Base-by-base conservation (phyloP, 2,888 invertebrate species). In the Andrena chrysosceles region DNA sequence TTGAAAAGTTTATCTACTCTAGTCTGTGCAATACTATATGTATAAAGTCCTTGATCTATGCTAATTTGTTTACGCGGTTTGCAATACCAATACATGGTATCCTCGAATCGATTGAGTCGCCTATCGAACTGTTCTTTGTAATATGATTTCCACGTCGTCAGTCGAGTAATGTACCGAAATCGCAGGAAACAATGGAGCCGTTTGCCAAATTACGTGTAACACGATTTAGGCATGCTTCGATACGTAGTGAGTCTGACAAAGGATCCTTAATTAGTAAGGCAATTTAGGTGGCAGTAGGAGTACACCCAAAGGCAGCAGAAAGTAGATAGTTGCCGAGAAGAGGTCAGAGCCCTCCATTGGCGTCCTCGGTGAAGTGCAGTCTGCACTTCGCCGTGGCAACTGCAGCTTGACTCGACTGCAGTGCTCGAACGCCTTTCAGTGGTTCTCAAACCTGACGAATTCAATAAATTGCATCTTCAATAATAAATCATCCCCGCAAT, bases 341-440 rank as follows among this genome's bases (percentile, higher is more conserved):
- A 89, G 91, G 92, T 92, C 92, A 92, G 91, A 91, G 92, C 88
- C 91, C 92, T 85, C 87, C 88, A 89, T 87, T 87, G 85, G 89
- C 85, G 90, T 91, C 90, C 89, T 90, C 90, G 90, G 83, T 83
- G 86, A 81, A 83, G 86, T 85, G 86, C 83, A 85, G 83, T 60
- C 87, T 85, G 86, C 85, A 84, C 85, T 86, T 82, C 82, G 84
- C 87, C 86, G 89, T 89, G 85, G 90, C 88, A 88, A 91, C 91
- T 90, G 90, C 91, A 87, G 87, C 85, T 77, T 84, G 84, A 81
- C 84, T 86, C 77, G 79, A 88, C 89, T 86, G 90, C 87, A 88
- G 88, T 88, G 84, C 81, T 84, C 72, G 83, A 81, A 84, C 87
- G 85, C 78, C 72, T 84, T 87, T 84, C 90, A 89, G 91, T 84